phyloP scores from a whole-genome alignment of 2,113 vertebrate species.

The Gallinago undulata region DNA sequence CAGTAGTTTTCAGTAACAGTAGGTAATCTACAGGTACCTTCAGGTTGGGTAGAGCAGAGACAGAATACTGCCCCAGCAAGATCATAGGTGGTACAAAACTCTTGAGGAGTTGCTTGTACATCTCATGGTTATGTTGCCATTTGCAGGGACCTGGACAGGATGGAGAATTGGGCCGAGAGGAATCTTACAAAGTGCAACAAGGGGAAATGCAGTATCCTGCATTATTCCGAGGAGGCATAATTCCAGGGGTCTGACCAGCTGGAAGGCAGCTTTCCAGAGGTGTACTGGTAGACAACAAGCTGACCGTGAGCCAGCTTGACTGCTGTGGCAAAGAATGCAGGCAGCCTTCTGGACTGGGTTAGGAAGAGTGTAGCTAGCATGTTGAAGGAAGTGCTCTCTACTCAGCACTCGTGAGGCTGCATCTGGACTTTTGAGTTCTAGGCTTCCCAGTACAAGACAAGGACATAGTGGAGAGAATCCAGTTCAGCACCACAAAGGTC shows the following conservation, averaged over 20 bases:
- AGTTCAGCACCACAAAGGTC: background rate
- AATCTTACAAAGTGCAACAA: background rate
- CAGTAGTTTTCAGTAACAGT: background rate
- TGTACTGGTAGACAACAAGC: fast-evolving
- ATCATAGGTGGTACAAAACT: background rate
- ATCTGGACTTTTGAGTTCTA: background rate
- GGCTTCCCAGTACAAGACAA: background rate
- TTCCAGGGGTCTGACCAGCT: background rate
- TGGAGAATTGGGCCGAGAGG: background rate
- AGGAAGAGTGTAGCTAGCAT: background rate
- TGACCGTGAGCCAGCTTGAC: background rate
- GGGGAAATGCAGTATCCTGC: background rate
- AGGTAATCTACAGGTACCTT: background rate
- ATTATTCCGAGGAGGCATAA: background rate
- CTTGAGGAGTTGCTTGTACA: background rate
- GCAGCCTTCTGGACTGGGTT: background rate
- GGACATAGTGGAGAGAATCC: background rate
- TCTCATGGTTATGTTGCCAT: background rate
- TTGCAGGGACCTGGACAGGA: background rate
- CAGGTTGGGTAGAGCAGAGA: background rate
- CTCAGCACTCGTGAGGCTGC: background rate
- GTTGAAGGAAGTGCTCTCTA: background rate
- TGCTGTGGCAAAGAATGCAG: background rate
- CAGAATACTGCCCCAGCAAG: no score
- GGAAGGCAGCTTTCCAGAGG: background rate